Percentiles rank a stretch among this genome's conserved stretches.
Evolutionary conservation across 1,140 invertebrate genomes (phyloP).

Genomic region (Drosophila kepulauana): DNA sequence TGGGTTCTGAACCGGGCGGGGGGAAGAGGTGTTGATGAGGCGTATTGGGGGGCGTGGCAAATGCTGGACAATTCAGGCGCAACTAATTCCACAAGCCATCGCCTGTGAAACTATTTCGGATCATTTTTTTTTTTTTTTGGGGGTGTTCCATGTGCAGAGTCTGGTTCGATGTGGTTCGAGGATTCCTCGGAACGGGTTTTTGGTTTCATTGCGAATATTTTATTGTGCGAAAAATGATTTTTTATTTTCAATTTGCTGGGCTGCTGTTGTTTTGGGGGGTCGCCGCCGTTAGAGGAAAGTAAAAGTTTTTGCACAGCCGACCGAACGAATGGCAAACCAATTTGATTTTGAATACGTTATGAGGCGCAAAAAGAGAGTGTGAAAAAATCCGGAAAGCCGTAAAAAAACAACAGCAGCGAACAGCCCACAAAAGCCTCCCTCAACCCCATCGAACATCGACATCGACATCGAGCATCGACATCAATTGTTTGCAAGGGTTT

Average conservation of each 20-base stretch:
- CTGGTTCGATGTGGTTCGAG: conserved; percentile 23
- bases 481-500: conserved; percentile 65
- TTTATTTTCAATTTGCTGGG: conserved; percentile 81
- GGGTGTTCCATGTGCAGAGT: conserved; percentile 24
- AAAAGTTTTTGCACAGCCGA: conserved; percentile 65
- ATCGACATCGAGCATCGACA: conserved; percentile 23
- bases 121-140: conserved; percentile 7
- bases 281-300: conserved; percentile 58
- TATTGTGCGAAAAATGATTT: conserved; percentile 85
- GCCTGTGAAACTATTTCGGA: conserved; percentile 54
- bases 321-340: conserved; percentile 69
- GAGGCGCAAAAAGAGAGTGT: conserved; percentile 79
- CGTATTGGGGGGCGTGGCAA: conserved; percentile 44
- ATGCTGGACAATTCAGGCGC: conserved; percentile 78
- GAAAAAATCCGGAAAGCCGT: conserved; percentile 77
- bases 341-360: conserved; percentile 83
- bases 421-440: conserved; percentile 51
- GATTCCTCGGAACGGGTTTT: conserved; percentile 18
- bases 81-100: conserved; percentile 68
- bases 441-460: conserved; percentile 23
- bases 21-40: neutral
- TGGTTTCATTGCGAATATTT: conserved; percentile 68
- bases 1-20: conserved; percentile 9
- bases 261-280: conserved; percentile 24
- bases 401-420: conserved; percentile 46